Base-by-base conservation (phyloP, 1,140 invertebrate genomes). In the Colletes latitarsis region DNA sequence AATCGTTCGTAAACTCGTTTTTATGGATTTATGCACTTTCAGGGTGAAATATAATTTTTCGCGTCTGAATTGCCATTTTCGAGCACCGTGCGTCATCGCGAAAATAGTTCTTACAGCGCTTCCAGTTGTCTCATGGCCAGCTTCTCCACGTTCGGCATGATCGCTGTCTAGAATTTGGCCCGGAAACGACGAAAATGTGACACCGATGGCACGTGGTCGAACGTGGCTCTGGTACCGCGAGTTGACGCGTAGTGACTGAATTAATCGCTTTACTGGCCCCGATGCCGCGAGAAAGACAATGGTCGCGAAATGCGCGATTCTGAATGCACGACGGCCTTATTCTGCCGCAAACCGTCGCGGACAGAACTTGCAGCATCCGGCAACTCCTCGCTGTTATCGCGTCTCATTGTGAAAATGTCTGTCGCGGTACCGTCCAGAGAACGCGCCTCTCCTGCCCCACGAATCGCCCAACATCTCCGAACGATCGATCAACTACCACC, bases 331-430 rank as follows among this genome's bases (percentile, higher is more conserved):
- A 4, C 82, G 62, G 67, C 62, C 75, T 60, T 68, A 62, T 81
- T 84, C 82, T 73, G 67, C 57, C 71, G 53, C 12, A 52, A 71
- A 70, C 75, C 52, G 64, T 80, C 30, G 82, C 70, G 57, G 15
- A 49, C 58, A 70, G 67, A 82, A 86, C 70, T 86, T 76, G 74
- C 46, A 46, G 60, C 53, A 76, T 85, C 83, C 83, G 83, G 71
- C 62, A 30, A 68, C 53, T 39, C 46, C 39, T 71, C 81, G 63
- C 85, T 79, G 81, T 82, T 67, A 75, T 79, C 71, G 30, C 62
- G 39, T 17, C 14, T 39, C 84, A 85, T 86, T 86, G 83, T 86
- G 70, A 8, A 74, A 77, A 53, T 52, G 84, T 85, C 83, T 69
- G 19, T 21, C 49, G 74, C 72, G 66, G 66, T 63, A 58, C 57